Conservation (phyloP, 2,797 vertebrate genomes). For the Hydrocynus forskahlii region DNA sequence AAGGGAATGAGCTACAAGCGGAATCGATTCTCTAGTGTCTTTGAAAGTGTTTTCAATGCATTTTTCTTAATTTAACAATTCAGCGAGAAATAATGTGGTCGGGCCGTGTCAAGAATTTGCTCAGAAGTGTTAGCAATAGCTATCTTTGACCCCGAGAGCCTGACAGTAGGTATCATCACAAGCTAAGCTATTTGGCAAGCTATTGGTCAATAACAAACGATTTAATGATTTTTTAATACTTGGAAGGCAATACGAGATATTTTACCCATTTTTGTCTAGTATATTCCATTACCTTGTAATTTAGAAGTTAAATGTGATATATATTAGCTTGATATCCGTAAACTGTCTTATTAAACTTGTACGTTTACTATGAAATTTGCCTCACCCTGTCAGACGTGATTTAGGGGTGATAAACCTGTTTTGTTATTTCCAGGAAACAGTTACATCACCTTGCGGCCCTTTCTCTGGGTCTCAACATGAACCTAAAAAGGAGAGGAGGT, state of each 20-base stretch:
- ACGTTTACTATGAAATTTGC: not conserved
- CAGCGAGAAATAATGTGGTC: not conserved
- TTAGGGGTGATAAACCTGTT: not conserved
- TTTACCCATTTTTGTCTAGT: too few relatives aligned
- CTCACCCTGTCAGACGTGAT: not conserved
- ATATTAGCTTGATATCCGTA: not conserved
- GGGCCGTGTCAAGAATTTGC: not conserved
- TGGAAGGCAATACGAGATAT: too few relatives aligned
- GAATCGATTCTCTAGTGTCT: too few relatives aligned
- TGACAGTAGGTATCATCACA: not conserved
- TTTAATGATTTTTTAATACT: too few relatives aligned
- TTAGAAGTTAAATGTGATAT: not conserved
- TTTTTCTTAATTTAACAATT: not conserved
- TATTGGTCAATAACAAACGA: too few relatives aligned
- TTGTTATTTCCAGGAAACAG: not conserved
- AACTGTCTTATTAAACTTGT: not conserved
- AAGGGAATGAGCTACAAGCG: too few relatives aligned
- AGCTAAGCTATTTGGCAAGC: too few relatives aligned
- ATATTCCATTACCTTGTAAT: not conserved
- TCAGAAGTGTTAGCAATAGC: not conserved
- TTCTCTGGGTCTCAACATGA: conserved; percentile 38
- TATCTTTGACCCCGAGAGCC: not conserved
- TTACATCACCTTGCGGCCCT: not conserved
- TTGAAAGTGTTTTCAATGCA: too few relatives aligned
- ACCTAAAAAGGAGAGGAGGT: conserved; percentile 26